Evolutionary conservation across 2,888 invertebrate species (phyloP).

Genomic region (Trachelus troglodyta): DNA sequence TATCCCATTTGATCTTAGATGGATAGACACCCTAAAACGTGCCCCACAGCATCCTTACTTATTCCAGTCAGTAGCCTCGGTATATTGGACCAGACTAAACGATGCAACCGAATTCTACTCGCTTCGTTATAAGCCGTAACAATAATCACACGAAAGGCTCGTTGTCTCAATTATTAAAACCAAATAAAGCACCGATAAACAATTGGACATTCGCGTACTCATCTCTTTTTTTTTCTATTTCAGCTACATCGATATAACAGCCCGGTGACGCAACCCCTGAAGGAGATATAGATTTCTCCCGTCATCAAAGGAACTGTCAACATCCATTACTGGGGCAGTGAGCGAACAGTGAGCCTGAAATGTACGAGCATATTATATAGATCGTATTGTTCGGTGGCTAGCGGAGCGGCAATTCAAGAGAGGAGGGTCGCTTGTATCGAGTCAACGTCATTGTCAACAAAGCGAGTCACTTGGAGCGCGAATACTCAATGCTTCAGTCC

Average conservation of each 20-base stretch:
- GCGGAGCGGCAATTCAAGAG: constrained; percentile 37
- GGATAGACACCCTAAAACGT: background rate
- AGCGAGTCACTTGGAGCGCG: constrained; percentile 28
- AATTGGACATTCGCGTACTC: background rate
- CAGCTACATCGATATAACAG: background rate
- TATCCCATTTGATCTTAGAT: background rate
- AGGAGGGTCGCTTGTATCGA: constrained; percentile 31
- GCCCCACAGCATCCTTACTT: background rate
- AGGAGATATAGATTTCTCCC: constrained; percentile 2
- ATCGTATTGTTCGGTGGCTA: constrained; percentile 42
- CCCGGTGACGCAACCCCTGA: background rate
- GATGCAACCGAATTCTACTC: background rate
- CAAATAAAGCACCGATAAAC: background rate
- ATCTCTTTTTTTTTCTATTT: background rate
- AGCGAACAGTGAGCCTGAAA: constrained; percentile 28
- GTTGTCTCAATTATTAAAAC: background rate
- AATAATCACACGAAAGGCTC: background rate
- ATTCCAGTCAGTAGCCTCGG: background rate
- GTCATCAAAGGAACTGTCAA: constrained; percentile 48
- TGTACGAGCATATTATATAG: constrained; percentile 33
- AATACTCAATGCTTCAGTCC: constrained; percentile 18
- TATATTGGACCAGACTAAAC: background rate
- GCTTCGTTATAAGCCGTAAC: background rate
- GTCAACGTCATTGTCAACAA: constrained; percentile 36
- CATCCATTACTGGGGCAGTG: constrained; percentile 40